phyloP scores from a whole-genome alignment of 2,888 invertebrate species.

The Marasmarcha lunaedactyla region DNA sequence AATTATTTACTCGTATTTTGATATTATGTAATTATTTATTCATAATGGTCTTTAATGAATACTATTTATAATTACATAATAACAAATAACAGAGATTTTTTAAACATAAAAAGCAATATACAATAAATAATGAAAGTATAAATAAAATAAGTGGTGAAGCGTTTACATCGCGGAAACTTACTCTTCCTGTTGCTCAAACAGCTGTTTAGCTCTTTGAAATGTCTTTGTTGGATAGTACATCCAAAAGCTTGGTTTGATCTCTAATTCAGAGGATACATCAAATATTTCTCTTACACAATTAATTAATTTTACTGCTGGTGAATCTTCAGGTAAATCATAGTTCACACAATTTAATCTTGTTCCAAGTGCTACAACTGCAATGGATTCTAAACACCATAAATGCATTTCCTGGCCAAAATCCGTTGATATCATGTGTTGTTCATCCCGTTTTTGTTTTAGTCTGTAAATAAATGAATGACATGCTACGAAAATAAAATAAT shows the following conservation, averaged over 20 bases:
- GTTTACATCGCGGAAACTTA: too few species aligned
- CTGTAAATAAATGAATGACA: constrained; percentile 28
- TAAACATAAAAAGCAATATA: too few species aligned
- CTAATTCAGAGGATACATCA: constrained; percentile 2
- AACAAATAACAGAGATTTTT: too few species aligned
- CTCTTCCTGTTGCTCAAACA: constrained; percentile 9
- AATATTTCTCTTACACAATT: not conserved
- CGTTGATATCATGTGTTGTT: constrained; percentile 62
- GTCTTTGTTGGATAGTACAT: constrained; percentile 3
- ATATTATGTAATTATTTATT: too few species aligned
- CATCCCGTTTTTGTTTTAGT: constrained; percentile 58
- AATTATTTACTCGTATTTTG: too few species aligned
- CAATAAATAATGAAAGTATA: too few species aligned
- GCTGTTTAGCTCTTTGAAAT: constrained; percentile 5
- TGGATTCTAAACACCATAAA: constrained; percentile 74
- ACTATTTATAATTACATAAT: too few species aligned
- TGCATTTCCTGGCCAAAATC: constrained; percentile 69
- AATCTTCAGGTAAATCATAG: constrained; percentile 9
- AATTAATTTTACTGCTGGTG: not conserved
- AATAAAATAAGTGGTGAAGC: too few species aligned
- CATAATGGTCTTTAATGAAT: too few species aligned
- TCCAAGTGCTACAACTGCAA: constrained; percentile 44
- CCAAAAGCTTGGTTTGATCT: constrained; percentile 7
- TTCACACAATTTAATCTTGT: constrained; percentile 42
- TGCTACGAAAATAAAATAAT: not conserved